Conservation (phyloP, 2,888 invertebrate genomes). For the Strigamia transsilvanica region DNA sequence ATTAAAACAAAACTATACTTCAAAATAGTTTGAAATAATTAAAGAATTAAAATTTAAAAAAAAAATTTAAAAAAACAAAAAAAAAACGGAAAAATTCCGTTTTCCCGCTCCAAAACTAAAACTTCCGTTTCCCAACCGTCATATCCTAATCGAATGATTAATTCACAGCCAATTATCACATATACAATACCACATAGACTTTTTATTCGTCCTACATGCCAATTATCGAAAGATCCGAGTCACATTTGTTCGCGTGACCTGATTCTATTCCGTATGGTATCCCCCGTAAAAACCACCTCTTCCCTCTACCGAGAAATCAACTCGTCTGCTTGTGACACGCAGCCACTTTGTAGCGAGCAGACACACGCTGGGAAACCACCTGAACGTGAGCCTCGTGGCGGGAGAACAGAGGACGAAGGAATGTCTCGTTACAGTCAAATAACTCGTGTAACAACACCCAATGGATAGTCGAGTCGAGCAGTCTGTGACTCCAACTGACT, state of each 20-base stretch:
- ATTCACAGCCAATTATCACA: too few relatives aligned
- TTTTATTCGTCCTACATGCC: neutral
- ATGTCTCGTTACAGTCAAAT: neutral
- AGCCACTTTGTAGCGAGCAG: slow-evolving; percentile 26
- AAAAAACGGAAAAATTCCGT: too few relatives aligned
- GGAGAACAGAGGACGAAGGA: neutral
- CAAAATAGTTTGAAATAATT: too few relatives aligned
- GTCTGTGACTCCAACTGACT: neutral
- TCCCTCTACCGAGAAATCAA: neutral
- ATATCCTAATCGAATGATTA: too few relatives aligned
- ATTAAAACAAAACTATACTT: too few relatives aligned
- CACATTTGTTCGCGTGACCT: neutral
- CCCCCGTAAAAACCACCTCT: neutral
- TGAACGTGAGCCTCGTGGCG: slow-evolving; percentile 12
- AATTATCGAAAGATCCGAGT: neutral
- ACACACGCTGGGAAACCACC: slow-evolving; percentile 22
- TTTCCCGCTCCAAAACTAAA: too few relatives aligned
- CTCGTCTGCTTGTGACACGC: slow-evolving; percentile 1
- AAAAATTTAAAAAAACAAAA: too few relatives aligned
- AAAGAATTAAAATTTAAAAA: too few relatives aligned
- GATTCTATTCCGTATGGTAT: neutral
- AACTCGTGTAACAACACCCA: neutral
- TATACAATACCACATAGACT: neutral
- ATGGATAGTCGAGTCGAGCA: slow-evolving; percentile 26
- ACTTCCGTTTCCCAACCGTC: too few relatives aligned